phyloP scores from a whole-genome alignment of 2,888 invertebrate genomes.

The Halictus ligatus region DNA sequence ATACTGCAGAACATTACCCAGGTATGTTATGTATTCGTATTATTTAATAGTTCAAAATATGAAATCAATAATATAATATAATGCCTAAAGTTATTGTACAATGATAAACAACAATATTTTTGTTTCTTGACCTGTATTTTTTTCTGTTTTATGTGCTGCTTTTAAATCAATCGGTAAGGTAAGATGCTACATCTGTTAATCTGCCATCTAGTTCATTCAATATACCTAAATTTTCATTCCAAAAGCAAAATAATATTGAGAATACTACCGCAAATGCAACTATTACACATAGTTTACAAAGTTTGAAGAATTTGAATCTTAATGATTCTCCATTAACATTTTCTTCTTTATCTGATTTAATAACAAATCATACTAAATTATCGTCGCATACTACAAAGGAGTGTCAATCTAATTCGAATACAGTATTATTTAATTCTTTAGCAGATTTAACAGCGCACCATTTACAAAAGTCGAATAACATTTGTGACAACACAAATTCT shows the following conservation, averaged over 20 bases:
- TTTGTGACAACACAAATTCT: conserved; percentile 28
- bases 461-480: conserved; percentile 73
- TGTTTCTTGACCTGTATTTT: conserved; percentile 67
- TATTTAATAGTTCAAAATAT: conserved; percentile 1
- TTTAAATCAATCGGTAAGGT: conserved; percentile 80
- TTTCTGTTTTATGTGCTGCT: conserved; percentile 77
- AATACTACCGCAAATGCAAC: conserved; percentile 9
- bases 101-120: background rate
- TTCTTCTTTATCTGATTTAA: conserved; percentile 59
- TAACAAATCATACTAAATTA: conserved; percentile 35
- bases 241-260: conserved; percentile 39
- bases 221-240: conserved; percentile 69
- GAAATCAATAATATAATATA: background rate
- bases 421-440: conserved; percentile 73
- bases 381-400: conserved; percentile 24
- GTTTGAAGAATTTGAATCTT: conserved; percentile 35
- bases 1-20: conserved; percentile 66
- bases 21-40: conserved; percentile 69
- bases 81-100: background rate
- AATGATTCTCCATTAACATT: conserved; percentile 33
- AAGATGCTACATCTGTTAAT: conserved; percentile 78
- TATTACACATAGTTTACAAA: conserved; percentile 32
- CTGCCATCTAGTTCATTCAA: conserved; percentile 55
- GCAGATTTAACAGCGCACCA: conserved; percentile 79
- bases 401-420: conserved; percentile 31